A percentile compares a stretch with the other conserved stretches of the same genome.
Evolutionary conservation across 2,113 vertebrate species (phyloP).

Genomic region (Reinhardtius hippoglossoides): DNA sequence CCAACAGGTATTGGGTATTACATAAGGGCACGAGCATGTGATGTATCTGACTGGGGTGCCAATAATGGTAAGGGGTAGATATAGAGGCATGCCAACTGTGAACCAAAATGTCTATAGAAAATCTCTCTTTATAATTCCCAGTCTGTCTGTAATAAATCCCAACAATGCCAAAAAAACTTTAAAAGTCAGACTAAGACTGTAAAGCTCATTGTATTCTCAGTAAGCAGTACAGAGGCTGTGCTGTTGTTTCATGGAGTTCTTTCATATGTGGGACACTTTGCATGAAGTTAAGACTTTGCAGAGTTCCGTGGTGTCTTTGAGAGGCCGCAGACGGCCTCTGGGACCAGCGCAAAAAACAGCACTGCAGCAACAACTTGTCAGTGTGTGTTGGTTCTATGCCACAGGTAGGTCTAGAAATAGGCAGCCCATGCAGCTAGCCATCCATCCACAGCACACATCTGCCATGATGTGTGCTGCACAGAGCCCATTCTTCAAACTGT

Average conservation of each 20-base stretch:
- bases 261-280: slow-evolving; percentile 50
- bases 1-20: too few relatives aligned
- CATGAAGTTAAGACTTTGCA: slow-evolving; percentile 43
- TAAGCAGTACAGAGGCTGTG: not conserved
- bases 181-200: too few relatives aligned
- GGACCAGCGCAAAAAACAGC: slow-evolving; percentile 41
- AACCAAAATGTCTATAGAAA: too few relatives aligned
- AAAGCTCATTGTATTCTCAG: too few relatives aligned
- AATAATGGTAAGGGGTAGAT: too few relatives aligned
- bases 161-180: too few relatives aligned
- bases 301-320: slow-evolving; percentile 53
- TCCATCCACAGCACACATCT: slow-evolving; percentile 28
- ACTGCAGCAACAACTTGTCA: slow-evolving; percentile 53
- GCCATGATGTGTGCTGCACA: slow-evolving; percentile 47
- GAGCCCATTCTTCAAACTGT: slow-evolving; percentile 44
- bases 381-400: slow-evolving; percentile 40
- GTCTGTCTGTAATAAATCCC: too few relatives aligned
- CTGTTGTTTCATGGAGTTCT: not conserved
- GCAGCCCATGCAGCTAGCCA: slow-evolving; percentile 16
- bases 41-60: too few relatives aligned
- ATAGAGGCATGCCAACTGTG: too few relatives aligned
- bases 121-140: too few relatives aligned
- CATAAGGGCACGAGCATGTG: too few relatives aligned
- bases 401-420: slow-evolving; percentile 65
- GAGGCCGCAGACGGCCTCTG: slow-evolving; percentile 32